Evolutionary conservation across 2,113 vertebrate species (phyloP).

Genomic region (Chauna torquata): DNA sequence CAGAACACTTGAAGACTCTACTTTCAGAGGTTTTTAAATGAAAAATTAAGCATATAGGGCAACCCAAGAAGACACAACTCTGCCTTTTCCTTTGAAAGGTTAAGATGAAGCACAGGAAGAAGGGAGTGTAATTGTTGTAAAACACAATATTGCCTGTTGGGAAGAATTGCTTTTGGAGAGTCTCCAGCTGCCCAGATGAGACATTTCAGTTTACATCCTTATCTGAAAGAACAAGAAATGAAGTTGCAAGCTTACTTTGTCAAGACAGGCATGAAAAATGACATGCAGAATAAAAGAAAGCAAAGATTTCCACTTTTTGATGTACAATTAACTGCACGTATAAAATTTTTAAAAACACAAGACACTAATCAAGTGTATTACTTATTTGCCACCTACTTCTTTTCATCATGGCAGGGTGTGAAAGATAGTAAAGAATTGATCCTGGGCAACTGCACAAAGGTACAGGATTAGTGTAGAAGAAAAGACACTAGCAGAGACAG

Average conservation of each 20-base stretch:
- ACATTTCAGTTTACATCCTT: background rate
- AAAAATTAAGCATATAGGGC: background rate
- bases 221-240: constrained; percentile 10
- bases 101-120: background rate
- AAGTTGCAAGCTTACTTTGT: background rate
- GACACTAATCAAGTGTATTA: background rate
- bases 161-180: background rate
- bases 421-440: background rate
- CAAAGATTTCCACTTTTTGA: background rate
- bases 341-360: background rate
- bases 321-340: background rate
- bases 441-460: background rate
- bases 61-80: background rate
- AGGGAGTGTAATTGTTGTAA: background rate
- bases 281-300: background rate
- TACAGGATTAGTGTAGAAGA: background rate
- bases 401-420: background rate
- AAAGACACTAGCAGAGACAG: background rate
- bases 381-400: background rate
- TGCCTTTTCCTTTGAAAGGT: constrained; percentile 1
- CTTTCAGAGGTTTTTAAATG: background rate
- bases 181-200: background rate
- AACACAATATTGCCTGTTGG: background rate
- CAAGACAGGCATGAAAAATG: background rate
- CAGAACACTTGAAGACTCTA: background rate